phyloP scores from a whole-genome alignment of 2,888 invertebrate genomes.

The Cyclophora punctaria region DNA sequence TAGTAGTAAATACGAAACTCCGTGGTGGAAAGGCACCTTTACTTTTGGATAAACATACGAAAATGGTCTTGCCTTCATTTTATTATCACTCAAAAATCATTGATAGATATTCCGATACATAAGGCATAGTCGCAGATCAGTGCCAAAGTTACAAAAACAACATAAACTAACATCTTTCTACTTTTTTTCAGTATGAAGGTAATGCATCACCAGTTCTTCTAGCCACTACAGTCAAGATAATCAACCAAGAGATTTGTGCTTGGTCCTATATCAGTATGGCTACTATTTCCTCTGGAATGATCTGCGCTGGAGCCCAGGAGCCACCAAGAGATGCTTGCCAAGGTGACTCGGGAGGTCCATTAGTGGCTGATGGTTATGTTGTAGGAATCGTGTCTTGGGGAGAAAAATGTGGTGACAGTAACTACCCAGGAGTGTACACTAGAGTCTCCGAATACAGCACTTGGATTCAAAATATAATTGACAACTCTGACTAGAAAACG shows the following conservation, averaged over 20 bases:
- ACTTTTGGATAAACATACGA: too few species aligned
- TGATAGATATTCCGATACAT: background rate
- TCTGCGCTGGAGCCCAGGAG: conserved; percentile 50
- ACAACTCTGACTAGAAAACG: too few species aligned
- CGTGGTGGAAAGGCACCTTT: too few species aligned
- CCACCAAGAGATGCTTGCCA: conserved; percentile 65
- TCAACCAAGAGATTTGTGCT: conserved; percentile 48
- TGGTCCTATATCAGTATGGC: conserved; percentile 48
- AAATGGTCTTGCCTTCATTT: background rate
- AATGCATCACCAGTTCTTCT: conserved; percentile 39
- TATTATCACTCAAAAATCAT: background rate
- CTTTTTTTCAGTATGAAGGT: conserved; percentile 47
- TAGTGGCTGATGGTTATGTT: conserved; percentile 57
- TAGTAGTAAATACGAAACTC: too few species aligned
- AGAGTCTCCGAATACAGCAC: conserved; percentile 53
- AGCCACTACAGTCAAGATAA: conserved; percentile 52
- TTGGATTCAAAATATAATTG: conserved; percentile 40
- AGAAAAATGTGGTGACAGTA: conserved; percentile 66
- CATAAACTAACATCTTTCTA: background rate
- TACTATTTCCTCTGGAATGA: conserved; percentile 49
- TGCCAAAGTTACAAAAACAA: background rate
- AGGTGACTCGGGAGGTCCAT: conserved; percentile 77
- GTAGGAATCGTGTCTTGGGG: conserved; percentile 76
- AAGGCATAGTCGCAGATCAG: background rate
- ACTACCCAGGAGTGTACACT: conserved; percentile 75